Evolutionary conservation across 2,113 vertebrate genomes (phyloP).

Genomic region (Phrynosoma blainvillii): DNA sequence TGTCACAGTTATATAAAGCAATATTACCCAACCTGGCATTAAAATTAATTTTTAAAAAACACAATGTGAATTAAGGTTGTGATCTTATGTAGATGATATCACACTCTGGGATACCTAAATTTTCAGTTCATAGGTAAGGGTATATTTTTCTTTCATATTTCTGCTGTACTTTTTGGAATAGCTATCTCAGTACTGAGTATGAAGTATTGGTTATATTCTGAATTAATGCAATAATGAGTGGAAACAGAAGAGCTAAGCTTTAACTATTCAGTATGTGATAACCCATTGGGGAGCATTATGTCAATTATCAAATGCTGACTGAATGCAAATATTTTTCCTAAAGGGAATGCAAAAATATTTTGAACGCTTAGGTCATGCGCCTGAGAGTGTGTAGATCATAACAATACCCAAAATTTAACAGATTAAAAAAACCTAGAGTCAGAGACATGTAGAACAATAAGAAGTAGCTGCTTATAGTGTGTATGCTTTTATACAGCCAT

Average conservation of each 20-base stretch:
- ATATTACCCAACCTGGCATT: neutral
- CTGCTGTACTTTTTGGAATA: neutral
- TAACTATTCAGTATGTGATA: constrained; percentile 54
- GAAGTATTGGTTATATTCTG: constrained; percentile 20
- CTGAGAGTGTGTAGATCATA: constrained; percentile 31
- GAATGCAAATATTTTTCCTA: constrained; percentile 56
- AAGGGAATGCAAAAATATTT: constrained; percentile 43
- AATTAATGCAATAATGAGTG: constrained; percentile 28
- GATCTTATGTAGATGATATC: neutral
- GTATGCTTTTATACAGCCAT: neutral
- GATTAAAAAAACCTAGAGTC: constrained; percentile 37
- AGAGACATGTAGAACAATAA: constrained; percentile 22
- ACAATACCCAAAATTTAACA: constrained; percentile 47
- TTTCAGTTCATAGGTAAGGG: neutral
- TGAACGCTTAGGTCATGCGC: constrained; percentile 42
- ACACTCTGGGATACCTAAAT: neutral
- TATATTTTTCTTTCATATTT: neutral
- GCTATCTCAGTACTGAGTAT: rapidly evolving
- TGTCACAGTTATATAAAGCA: neutral
- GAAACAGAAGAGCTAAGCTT: constrained; percentile 49
- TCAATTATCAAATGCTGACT: constrained; percentile 56
- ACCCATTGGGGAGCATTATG: constrained; percentile 39
- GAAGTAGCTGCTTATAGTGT: neutral
- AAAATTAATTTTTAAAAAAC: neutral
- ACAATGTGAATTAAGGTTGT: neutral